phyloP scores from a whole-genome alignment of 2,888 invertebrate genomes.

The Deilephila elpenor region DNA sequence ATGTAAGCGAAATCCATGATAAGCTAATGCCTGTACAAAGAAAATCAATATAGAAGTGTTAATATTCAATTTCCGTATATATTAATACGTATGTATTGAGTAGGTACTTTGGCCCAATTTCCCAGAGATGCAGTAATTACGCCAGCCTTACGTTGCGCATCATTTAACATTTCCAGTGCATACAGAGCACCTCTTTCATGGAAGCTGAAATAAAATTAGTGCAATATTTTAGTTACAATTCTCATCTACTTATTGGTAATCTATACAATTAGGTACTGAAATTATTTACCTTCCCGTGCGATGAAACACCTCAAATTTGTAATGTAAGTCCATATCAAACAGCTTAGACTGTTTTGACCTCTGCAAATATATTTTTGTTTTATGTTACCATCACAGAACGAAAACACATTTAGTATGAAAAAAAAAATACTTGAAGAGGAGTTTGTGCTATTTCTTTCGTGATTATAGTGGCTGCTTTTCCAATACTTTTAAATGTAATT shows the following conservation, averaged over 20 bases:
- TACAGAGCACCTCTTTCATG: constrained; percentile 95
- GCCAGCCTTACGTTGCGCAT: constrained; percentile 88
- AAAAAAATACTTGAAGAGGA: constrained; percentile 50
- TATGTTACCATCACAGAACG: not conserved
- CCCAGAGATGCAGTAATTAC: constrained; percentile 95
- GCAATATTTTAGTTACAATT: not conserved
- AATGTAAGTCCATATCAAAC: constrained; percentile 90
- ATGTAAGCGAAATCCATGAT: constrained; percentile 87
- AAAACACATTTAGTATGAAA: not conserved
- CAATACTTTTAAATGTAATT: constrained; percentile 82
- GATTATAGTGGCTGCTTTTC: constrained; percentile 84
- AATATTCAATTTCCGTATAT: no score
- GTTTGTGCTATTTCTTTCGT: constrained; percentile 78
- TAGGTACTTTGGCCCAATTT: constrained; percentile 90
- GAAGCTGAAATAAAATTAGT: constrained; percentile 84
- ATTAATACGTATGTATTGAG: not conserved
- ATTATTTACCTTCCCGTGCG: constrained; percentile 91
- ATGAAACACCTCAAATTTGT: constrained; percentile 95
- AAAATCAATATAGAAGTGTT: not conserved
- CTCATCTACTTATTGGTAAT: not conserved
- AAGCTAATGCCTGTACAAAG: constrained; percentile 82
- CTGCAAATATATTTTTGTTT: constrained; percentile 74
- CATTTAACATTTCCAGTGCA: constrained; percentile 88
- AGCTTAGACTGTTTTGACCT: constrained; percentile 87
- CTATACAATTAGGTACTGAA: not conserved